These are phyloP conservation scores for Chrysemys picta DNA, from an alignment of 2,113 vertebrate species.

Conservation along the genomic window DNA sequence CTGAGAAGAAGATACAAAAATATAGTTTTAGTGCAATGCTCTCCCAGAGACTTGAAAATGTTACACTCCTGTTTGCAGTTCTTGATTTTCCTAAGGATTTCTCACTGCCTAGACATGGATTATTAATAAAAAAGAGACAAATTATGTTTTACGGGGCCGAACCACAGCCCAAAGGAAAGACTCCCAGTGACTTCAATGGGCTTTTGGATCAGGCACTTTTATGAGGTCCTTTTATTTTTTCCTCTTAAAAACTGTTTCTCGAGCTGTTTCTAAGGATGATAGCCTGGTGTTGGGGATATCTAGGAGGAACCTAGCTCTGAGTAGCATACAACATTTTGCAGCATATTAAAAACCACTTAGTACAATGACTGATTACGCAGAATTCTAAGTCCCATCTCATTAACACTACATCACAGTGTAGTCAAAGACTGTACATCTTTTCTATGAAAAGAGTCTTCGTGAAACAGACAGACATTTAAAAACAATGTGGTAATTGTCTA, in stretches of 20 bases:
- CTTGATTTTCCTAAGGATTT: background rate
- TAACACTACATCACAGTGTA: rapidly evolving
- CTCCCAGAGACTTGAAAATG: rapidly evolving
- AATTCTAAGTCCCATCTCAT: background rate
- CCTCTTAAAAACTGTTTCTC: background rate
- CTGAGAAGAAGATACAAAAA: background rate
- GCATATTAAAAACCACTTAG: rapidly evolving
- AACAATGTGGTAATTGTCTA: rapidly evolving
- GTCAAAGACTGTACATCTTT: background rate
- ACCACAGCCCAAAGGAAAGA: background rate
- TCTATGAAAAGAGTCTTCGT: rapidly evolving
- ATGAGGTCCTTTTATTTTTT: background rate
- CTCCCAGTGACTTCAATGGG: background rate
- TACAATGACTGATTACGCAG: rapidly evolving
- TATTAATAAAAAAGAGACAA: background rate
- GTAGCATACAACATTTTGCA: rapidly evolving
- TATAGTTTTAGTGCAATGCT: background rate
- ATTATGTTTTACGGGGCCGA: background rate
- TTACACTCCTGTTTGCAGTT: background rate
- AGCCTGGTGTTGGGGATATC: background rate
- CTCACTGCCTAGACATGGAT: rapidly evolving
- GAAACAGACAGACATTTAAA: background rate
- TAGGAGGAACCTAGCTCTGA: background rate
- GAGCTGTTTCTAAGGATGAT: background rate
- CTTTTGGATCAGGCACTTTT: background rate